These are phyloP conservation scores for Popillia japonica DNA, from an alignment of 1,140 invertebrate genomes.

Conservation along the genomic window DNA sequence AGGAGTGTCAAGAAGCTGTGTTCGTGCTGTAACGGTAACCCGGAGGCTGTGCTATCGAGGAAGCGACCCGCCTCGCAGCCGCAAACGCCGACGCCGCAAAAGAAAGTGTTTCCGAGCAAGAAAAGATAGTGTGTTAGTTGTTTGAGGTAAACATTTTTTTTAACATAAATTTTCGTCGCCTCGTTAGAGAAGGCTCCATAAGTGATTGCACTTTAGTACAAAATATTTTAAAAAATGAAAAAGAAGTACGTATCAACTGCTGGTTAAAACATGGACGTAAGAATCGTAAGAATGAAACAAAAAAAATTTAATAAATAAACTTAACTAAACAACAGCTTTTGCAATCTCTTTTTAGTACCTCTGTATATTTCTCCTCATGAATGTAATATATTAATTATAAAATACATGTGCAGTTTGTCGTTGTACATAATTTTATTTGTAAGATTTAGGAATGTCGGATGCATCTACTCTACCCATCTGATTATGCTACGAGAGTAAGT, in stretches of 20 bases:
- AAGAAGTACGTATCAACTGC: conserved; percentile 36
- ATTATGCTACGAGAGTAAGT: too few relatives aligned
- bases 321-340: conserved; percentile 48
- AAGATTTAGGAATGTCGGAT: neutral
- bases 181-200: conserved; percentile 41
- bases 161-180: neutral
- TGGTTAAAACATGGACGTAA: conserved; percentile 14
- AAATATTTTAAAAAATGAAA: conserved; percentile 48
- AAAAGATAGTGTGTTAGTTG: conserved; percentile 57
- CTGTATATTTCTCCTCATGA: conserved; percentile 55
- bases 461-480: conserved; percentile 17
- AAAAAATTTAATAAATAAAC: conserved; percentile 1
- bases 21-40: conserved; percentile 55
- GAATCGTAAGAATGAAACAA: conserved; percentile 34
- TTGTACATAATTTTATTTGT: conserved; percentile 56
- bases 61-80: conserved; percentile 53
- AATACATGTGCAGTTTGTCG: conserved; percentile 58
- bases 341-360: conserved; percentile 56
- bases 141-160: neutral
- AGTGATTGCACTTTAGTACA: conserved; percentile 59
- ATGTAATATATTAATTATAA: conserved; percentile 54
- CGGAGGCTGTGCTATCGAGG: conserved; percentile 43
- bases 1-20: conserved; percentile 55
- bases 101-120: conserved; percentile 56
- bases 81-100: conserved; percentile 52